Evolutionary conservation across 2,113 vertebrate species (phyloP), one percentile per base, ranked within the genome.

Genomic region (Seriola quinqueradiata): DNA sequence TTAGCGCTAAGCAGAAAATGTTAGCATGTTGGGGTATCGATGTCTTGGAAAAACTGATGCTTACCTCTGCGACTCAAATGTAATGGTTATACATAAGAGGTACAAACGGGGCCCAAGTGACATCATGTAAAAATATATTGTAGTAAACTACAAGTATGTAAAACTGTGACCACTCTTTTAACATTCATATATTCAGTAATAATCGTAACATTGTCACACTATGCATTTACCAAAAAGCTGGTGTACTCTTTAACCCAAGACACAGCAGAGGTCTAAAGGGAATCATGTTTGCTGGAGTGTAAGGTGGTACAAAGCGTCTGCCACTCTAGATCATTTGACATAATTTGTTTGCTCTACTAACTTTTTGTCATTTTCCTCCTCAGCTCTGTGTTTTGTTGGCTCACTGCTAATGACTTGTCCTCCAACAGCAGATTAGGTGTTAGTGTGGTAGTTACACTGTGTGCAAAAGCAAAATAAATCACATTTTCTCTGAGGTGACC

Each of bases 291-390:
- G 50, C 36, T 68, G 16, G 72, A 55, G 72, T 68, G 77, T 76
- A 70, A 72, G 75, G 54, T 79, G 72, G 57, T 59, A 50, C 79
- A 83, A 64, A 77, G 36, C 44, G 32, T 82, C 63, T 72, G 63
- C 79, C 42, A 38, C 70, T 73, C 28, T 0, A 75, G 59, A 70
- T 92, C 85, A 80, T 90, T 89, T 92, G 83, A 86, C 82, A 85
- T 81, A 0, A 79, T 92, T 88, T 91, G 72, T 88, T 81, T 92
- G 91, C 89, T 88, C 91, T 82, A 77, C 88, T 91, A 92, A 80
- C 81, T 92, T 91, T 61, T 86, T 81, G 87, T 82, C 91, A 86
- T 74, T 86, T 38, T 71, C 73, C 28, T 85, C 82, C 77, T 73
- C 74, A 52, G 76, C 68, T 60, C 61, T 44, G 46, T 23, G 75